phyloP scores from a whole-genome alignment of 2,113 vertebrate genomes.

The Pelmatolapia mariae region DNA sequence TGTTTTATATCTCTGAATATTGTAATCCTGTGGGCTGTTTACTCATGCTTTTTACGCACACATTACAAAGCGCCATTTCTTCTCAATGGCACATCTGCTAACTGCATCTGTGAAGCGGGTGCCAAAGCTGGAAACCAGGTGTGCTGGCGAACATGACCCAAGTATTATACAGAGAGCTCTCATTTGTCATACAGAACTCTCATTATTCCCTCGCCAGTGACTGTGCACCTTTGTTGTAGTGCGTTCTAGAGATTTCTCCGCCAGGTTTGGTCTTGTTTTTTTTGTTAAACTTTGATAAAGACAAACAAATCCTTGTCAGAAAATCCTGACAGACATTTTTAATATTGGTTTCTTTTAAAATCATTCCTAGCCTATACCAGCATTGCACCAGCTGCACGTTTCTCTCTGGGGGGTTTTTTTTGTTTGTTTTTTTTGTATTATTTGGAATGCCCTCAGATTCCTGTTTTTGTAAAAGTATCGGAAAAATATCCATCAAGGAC shows the following conservation, averaged over 20 bases:
- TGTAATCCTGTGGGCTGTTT: constrained; percentile 28
- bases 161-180: constrained; percentile 1
- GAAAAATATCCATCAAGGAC: neutral
- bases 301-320: neutral
- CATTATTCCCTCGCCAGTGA: neutral
- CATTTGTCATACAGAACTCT: neutral
- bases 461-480: neutral
- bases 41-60: constrained; percentile 22
- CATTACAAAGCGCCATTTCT: neutral
- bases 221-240: neutral
- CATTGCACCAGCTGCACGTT: neutral
- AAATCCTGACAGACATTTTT: neutral
- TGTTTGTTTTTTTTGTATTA: neutral
- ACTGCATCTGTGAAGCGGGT: constrained; percentile 20
- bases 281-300: neutral
- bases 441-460: neutral
- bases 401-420: neutral
- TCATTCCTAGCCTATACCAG: neutral
- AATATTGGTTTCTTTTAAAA: neutral
- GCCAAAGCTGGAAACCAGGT: constrained; percentile 48
- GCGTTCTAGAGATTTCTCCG: neutral
- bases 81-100: constrained; percentile 49
- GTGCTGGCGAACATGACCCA: constrained; percentile 28
- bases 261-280: neutral
- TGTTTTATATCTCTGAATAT: constrained; percentile 21